phyloP scores from a whole-genome alignment of 2,888 invertebrate species.

The Calephelis perditalis region DNA sequence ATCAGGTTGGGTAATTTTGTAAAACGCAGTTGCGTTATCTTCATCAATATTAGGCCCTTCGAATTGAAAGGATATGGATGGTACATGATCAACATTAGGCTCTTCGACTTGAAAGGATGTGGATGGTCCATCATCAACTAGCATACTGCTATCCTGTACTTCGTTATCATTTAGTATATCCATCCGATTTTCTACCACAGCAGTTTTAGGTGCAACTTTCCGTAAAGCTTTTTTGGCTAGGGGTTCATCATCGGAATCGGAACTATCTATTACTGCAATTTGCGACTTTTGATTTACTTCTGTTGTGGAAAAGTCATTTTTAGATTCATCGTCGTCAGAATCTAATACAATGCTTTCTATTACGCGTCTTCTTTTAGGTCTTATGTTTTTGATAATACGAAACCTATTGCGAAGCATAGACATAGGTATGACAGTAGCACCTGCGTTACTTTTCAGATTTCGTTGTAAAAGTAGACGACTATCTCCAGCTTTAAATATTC shows the following conservation, averaged over 20 bases:
- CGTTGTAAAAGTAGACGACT: too few relatives aligned
- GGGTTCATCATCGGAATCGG: conserved; percentile 57
- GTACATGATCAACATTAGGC: background rate
- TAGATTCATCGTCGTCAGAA: background rate
- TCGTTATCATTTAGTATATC: background rate
- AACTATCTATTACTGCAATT: conserved; percentile 6
- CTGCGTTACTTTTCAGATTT: too few relatives aligned
- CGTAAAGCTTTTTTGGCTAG: conserved; percentile 48
- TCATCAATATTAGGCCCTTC: background rate
- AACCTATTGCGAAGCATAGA: background rate
- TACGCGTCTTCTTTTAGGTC: conserved; percentile 18
- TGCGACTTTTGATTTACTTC: conserved; percentile 5
- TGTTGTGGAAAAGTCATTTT: conserved; percentile 19
- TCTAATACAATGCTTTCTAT: conserved; percentile 14
- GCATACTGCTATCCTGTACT: background rate
- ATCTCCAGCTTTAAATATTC: conserved; percentile 33
- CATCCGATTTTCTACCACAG: background rate
- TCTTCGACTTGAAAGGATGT: background rate
- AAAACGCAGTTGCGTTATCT: too few relatives aligned
- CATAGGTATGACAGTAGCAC: background rate
- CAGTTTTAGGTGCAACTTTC: conserved; percentile 26
- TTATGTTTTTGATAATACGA: background rate
- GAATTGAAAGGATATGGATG: background rate
- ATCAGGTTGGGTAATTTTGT: background rate
- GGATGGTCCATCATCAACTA: background rate